A percentile compares a stretch with the other conserved stretches of the same genome.
These are phyloP conservation scores for Kradibia gibbosae DNA, from an alignment of 1,140 invertebrate species.

Conservation along the genomic window DNA sequence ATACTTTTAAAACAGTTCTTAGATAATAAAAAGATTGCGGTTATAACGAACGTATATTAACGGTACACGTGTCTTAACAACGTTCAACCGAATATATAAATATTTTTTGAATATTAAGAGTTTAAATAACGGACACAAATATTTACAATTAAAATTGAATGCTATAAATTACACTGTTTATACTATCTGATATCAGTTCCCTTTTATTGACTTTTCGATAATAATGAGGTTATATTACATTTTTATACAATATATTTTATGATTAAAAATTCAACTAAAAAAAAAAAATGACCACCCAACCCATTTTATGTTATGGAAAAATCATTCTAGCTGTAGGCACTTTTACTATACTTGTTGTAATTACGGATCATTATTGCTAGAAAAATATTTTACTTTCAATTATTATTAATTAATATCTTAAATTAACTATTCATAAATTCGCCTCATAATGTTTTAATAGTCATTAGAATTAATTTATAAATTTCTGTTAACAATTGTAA, in stretches of 20 bases:
- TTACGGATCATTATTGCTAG: too few relatives aligned
- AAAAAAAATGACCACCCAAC: not conserved
- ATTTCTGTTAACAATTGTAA: too few relatives aligned
- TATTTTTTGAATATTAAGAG: slow-evolving; percentile 12
- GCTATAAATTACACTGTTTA: not conserved
- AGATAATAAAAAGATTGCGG: not conserved
- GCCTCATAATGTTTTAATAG: too few relatives aligned
- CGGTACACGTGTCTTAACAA: not conserved
- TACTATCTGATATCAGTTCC: not conserved
- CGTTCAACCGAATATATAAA: not conserved
- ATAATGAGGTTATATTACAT: not conserved
- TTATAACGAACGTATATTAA: not conserved
- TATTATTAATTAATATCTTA: too few relatives aligned
- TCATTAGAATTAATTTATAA: too few relatives aligned
- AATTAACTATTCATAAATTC: too few relatives aligned
- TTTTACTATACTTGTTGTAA: too few relatives aligned
- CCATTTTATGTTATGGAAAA: not conserved
- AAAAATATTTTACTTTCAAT: too few relatives aligned
- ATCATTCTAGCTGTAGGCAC: too few relatives aligned
- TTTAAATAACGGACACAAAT: not conserved
- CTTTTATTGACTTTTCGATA: slow-evolving; percentile 11
- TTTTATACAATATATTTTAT: slow-evolving; percentile 3
- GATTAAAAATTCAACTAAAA: too few relatives aligned
- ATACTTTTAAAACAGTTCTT: not conserved
- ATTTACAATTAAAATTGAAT: slow-evolving; percentile 10